Evolutionary conservation across 2,888 invertebrate genomes (phyloP), one percentile per base, ranked within the genome.

Genomic region (Pycnomerus fuliginosus): DNA sequence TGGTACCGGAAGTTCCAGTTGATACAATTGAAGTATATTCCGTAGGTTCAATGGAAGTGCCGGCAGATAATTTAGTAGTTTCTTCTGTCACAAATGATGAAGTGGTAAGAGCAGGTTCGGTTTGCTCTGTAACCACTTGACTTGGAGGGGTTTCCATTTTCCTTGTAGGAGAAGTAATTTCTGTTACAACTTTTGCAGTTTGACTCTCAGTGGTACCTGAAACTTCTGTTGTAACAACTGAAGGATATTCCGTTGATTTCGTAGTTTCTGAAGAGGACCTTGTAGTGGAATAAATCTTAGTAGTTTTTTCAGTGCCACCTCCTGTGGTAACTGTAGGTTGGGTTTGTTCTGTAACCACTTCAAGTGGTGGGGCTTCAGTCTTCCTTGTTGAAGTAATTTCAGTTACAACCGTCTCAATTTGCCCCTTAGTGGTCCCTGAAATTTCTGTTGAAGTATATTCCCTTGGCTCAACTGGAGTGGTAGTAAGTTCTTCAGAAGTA

Each of bases 81-180:
- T n/a, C n/a, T n/a, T n/a, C n/a, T n/a, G n/a, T n/a, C n/a, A n/a
- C n/a, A n/a, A n/a, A n/a, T n/a, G n/a, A n/a, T n/a, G n/a, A n/a
- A n/a, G n/a, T n/a, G n/a, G n/a, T n/a, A n/a, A n/a, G n/a, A n/a
- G n/a, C n/a, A n/a, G n/a, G n/a, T n/a, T n/a, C n/a, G n/a, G n/a
- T n/a, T n/a, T n/a, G n/a, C n/a, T n/a, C n/a, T n/a, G n/a, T n/a
- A n/a, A n/a, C n/a, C n/a, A n/a, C n/a, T n/a, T n/a, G n/a, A n/a
- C n/a, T n/a, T n/a, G n/a, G n/a, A n/a, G n/a, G n/a, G n/a, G n/a
- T n/a, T n/a, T n/a, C n/a, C n/a, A n/a, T n/a, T n/a, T n/a, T n/a
- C n/a, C n/a, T n/a, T n/a, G n/a, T n/a, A n/a, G n/a, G n/a, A 10
- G 38, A 30, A 8, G 30, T 38, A 16, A 13, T 23, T 30, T 12